Evolutionary conservation across 2,888 invertebrate species (phyloP), one percentile per base, ranked within the genome.

Genomic region (Scaptomyza reducta): DNA sequence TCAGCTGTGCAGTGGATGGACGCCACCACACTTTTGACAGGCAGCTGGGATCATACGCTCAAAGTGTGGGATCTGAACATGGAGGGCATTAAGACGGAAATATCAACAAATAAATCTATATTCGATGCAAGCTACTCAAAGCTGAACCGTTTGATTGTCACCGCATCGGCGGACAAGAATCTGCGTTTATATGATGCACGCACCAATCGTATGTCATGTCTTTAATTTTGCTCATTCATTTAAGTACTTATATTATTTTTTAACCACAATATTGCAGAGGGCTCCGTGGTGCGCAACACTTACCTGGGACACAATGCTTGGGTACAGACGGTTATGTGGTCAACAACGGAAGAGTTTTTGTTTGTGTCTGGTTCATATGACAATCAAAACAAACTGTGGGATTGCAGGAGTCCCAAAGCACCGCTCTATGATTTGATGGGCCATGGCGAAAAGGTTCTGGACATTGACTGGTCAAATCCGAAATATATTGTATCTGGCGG

Each of bases 361-460:
- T 99, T 99, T 91, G 93, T 99, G 22, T 98, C 98, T 0, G 98
- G 97, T 2, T 96, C 97, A 0, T 97, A 98, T 89, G 99, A 99
- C 89, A 94, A 95, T 74, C 93, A 95, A 68, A 95, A 98, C 65
- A 99, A 99, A 92, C 93, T 99, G 50, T 99, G 99, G 99, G 99
- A 99, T 92, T 95, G 95, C 5, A 94, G 98, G 90, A 97, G 98
- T 90, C 96, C 97, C 0, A 96, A 96, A 89, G 97, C 97, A 0
- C 96, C 99, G 0, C 92, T 99, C 0, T 99, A 96, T 90, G 97
- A 99, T 90, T 92, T 99, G 80, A 94, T 95, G 56, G 99, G 99
- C 0, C 99, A 99, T 90, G 96, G 97, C 87, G 98, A 98, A 88
- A 98, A 97, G 92, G 96, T 98, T 6, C 93, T 99, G 53, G 96